These are phyloP conservation scores for Cantharis flavilabris DNA, from an alignment of 2,888 invertebrate genomes.

Conservation along the genomic window DNA sequence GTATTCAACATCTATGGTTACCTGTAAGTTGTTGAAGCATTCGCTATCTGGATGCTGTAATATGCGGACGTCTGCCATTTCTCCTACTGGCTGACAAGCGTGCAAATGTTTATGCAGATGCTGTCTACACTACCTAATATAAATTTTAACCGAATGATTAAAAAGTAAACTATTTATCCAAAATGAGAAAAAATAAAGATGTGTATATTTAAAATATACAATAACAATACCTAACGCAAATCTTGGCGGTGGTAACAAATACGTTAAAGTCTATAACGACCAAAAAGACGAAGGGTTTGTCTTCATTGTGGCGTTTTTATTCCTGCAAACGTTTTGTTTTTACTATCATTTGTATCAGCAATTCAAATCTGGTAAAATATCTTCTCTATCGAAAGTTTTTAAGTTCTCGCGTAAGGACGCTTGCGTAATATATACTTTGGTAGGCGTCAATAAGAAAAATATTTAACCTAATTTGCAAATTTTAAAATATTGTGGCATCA, in stretches of 20 bases:
- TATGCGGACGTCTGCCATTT: slow-evolving; percentile 48
- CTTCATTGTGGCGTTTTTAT: not conserved
- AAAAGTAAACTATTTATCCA: not conserved
- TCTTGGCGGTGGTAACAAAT: not conserved
- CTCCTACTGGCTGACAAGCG: slow-evolving; percentile 48
- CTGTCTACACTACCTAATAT: slow-evolving; percentile 31
- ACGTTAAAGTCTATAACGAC: not conserved
- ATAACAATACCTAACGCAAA: not conserved
- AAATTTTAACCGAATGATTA: slow-evolving; percentile 22
- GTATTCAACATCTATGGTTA: slow-evolving; percentile 23
- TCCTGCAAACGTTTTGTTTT: not conserved
- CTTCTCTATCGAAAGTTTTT: not conserved
- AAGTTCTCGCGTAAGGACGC: not conserved
- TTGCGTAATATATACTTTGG: not conserved
- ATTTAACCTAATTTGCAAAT: not conserved
- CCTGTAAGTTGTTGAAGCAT: slow-evolving; percentile 25
- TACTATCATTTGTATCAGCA: not conserved
- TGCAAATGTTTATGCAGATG: slow-evolving; percentile 51
- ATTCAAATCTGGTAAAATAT: not conserved
- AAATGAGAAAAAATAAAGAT: not conserved
- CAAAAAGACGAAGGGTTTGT: not conserved
- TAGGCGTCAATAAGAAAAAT: not conserved
- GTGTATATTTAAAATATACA: not conserved
- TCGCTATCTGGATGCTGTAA: slow-evolving; percentile 35
- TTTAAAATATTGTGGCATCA: not conserved